phyloP scores from a whole-genome alignment of 2,888 invertebrate species.

The Acanthoscelides obtectus region DNA sequence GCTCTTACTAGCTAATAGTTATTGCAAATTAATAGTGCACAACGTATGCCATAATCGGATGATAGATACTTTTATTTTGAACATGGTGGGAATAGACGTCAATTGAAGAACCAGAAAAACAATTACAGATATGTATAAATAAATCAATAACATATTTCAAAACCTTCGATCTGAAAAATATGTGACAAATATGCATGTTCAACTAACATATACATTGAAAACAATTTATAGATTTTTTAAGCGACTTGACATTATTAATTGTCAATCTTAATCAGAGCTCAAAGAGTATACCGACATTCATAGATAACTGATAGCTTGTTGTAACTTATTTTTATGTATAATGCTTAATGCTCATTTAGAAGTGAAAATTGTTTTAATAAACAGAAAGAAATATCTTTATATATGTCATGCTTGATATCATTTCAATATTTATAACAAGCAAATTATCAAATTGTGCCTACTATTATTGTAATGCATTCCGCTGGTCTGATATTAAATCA shows the following conservation, averaged over 20 bases:
- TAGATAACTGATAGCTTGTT: not conserved
- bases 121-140: not conserved
- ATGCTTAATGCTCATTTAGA: not conserved
- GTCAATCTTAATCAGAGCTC: not conserved
- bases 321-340: not conserved
- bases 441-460: too few species aligned
- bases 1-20: too few species aligned
- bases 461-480: too few species aligned
- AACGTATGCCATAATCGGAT: not conserved
- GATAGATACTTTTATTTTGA: not conserved
- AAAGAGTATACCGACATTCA: not conserved
- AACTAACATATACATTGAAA: not conserved
- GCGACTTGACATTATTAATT: not conserved
- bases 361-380: not conserved
- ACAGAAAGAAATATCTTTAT: not conserved
- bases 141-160: not conserved
- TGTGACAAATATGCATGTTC: not conserved
- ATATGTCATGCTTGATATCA: too few species aligned
- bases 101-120: not conserved
- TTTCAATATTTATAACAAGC: too few species aligned
- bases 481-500: too few species aligned
- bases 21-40: too few species aligned
- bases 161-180: not conserved
- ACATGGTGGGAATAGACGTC: not conserved
- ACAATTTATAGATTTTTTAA: not conserved